These are phyloP conservation scores for Syncerus caffer DNA, from an alignment of 2,797 vertebrate genomes.

Conservation along the genomic window DNA sequence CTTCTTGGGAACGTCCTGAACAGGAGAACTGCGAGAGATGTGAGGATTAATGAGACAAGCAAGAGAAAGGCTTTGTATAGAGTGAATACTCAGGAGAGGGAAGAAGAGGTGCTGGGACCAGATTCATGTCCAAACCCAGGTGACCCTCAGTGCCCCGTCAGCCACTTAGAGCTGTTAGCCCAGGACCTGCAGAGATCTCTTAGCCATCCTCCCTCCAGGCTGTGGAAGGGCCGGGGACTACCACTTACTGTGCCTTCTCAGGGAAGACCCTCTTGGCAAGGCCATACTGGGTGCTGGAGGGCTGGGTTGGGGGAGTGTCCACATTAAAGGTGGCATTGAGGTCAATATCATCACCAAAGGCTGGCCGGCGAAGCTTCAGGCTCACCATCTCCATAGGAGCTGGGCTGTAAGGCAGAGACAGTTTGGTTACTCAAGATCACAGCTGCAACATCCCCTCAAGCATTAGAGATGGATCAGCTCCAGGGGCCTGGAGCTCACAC, in stretches of 20 bases:
- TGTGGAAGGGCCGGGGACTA: conserved; percentile 28
- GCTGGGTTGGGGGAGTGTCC: conserved; percentile 86
- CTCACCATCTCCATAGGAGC: conserved; percentile 88
- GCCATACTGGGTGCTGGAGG: conserved; percentile 73
- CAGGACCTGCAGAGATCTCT: not conserved
- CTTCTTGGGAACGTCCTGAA: conserved; percentile 73
- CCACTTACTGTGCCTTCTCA: conserved; percentile 86
- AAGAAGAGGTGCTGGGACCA: not conserved
- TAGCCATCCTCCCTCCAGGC: not conserved
- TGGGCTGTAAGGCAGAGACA: conserved; percentile 83
- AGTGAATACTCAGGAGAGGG: not conserved
- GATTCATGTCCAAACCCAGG: not conserved
- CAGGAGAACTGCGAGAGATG: conserved; percentile 71
- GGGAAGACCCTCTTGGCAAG: conserved; percentile 89
- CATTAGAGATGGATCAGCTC: not conserved
- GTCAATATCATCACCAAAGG: conserved; percentile 86
- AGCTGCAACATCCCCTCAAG: not conserved
- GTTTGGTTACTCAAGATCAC: not conserved
- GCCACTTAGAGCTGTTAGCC: not conserved
- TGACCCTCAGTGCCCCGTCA: not conserved
- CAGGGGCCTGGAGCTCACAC: not conserved
- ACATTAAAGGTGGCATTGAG: conserved; percentile 91
- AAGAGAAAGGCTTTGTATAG: not conserved
- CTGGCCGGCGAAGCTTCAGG: conserved; percentile 84
- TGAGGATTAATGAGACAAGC: not conserved